Evolutionary conservation across 2,113 vertebrate genomes (phyloP), one percentile per base, ranked within the genome.

Genomic region (Eptesicus fuscus): DNA sequence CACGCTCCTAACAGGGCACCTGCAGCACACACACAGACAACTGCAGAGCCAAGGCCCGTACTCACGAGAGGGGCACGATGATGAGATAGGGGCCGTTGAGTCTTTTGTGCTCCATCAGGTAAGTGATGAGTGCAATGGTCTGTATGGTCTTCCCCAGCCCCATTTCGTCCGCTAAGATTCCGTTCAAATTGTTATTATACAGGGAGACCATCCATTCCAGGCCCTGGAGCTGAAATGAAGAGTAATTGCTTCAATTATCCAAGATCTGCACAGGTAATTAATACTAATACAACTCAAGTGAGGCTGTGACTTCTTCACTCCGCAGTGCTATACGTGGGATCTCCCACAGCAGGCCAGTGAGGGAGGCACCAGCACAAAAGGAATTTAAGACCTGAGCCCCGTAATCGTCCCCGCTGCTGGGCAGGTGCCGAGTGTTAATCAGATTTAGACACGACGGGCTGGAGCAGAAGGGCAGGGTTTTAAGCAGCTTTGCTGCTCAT

Each of bases 161-260:
- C 99, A 99, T 99, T 98, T 99, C 99, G 94, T 99, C 99, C 71
- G 99, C 99, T 97, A 99, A 98, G 98, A 99, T 99, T 92, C 99
- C 99, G 70, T 99, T 99, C 83, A 99, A 97, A 97, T 99, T 99
- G 98, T 99, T 99, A 98, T 99, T 99, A 98, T 99, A 99, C 65
- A 99, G 97, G 28, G 99, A 99, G 97, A 99, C 99, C 99, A 99
- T 99, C 99, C 99, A 99, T 97, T 99, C 99, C 96, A 99, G 98
- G 12, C 99, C 99, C 97, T 99, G 99, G 91, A 99, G 94, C 99
- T 99, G 95, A 98, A 98, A 99, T 73, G 61, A 98, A 96, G 92
- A 96, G 88, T 70, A 97, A 91, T 69, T 71, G 49, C 84, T 98
- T 96, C 96, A 96, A 86, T 98, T 98, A 98, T 40, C 96, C 87